phyloP scores from a whole-genome alignment of 2,888 invertebrate species.

The Lypha dubia region DNA sequence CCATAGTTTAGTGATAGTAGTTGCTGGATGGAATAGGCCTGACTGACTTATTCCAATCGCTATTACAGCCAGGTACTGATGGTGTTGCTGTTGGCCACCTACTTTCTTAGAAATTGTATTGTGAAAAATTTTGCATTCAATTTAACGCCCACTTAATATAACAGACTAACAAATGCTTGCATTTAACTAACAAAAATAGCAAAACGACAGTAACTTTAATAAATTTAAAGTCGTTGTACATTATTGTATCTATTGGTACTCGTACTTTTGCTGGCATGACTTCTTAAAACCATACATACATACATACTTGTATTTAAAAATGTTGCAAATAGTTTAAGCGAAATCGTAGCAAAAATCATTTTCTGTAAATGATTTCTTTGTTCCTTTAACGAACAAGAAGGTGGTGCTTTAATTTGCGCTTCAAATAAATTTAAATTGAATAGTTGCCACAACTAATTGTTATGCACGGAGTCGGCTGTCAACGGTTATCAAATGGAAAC shows the following conservation, averaged over 20 bases:
- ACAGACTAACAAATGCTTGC: slow-evolving; percentile 15
- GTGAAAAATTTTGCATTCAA: slow-evolving; percentile 56
- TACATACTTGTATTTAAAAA: slow-evolving; percentile 10
- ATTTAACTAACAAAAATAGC: slow-evolving; percentile 24
- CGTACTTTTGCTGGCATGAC: slow-evolving; percentile 42
- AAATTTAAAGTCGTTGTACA: slow-evolving; percentile 47
- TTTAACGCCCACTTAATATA: slow-evolving; percentile 71
- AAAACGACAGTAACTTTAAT: slow-evolving; percentile 62
- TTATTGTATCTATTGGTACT: not conserved
- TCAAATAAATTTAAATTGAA: slow-evolving; percentile 42
- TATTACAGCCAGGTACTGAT: slow-evolving; percentile 40
- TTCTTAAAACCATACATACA: slow-evolving; percentile 52
- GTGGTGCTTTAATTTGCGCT: slow-evolving; percentile 40
- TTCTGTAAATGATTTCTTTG: slow-evolving; percentile 11
- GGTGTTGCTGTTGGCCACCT: slow-evolving; percentile 70
- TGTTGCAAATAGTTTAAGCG: slow-evolving; percentile 15
- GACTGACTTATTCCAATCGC: not conserved
- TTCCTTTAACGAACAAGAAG: slow-evolving; percentile 40
- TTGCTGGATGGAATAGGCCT: not conserved
- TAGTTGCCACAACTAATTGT: slow-evolving; percentile 51
- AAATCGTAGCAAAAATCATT: slow-evolving; percentile 51
- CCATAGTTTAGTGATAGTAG: not conserved
- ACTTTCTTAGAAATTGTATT: slow-evolving; percentile 69
- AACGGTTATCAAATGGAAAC: slow-evolving; percentile 38
- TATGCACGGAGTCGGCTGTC: slow-evolving; percentile 33